These are phyloP conservation scores for Lutraria rhynchaena DNA, from an alignment of 1,140 invertebrate genomes.

Conservation along the genomic window DNA sequence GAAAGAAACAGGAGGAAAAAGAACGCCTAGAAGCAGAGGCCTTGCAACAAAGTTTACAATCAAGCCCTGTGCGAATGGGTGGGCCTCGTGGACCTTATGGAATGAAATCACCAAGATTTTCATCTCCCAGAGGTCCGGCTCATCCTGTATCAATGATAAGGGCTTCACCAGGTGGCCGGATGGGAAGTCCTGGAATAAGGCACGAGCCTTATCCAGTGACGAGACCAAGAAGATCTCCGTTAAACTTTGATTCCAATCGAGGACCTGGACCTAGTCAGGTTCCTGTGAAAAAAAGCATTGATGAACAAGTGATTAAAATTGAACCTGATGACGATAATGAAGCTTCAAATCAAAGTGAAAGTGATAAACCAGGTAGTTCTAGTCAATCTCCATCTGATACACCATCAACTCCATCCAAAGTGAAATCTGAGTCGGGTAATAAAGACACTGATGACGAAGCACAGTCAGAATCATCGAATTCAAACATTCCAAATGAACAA, in stretches of 20 bases:
- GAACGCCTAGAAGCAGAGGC: constrained; percentile 8
- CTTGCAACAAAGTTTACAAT: constrained; percentile 22
- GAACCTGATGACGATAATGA: constrained; percentile 36
- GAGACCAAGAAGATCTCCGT: neutral
- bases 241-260: neutral
- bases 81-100: neutral
- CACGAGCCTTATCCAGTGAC: constrained; percentile 41
- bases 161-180: constrained; percentile 19
- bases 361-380: neutral
- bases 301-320: constrained; percentile 49
- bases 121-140: constrained; percentile 1
- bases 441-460: constrained; percentile 30
- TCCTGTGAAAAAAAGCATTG: neutral
- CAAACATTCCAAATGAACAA: constrained; percentile 44
- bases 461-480: constrained; percentile 40
- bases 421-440: constrained; percentile 24
- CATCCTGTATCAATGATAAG: constrained; percentile 12
- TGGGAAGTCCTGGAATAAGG: constrained; percentile 5
- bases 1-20: constrained; percentile 46
- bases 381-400: constrained; percentile 37
- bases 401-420: constrained; percentile 18
- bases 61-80: constrained; percentile 3
- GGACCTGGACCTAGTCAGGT: neutral
- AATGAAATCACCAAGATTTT: constrained; percentile 4
- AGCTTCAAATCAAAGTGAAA: constrained; percentile 40